phyloP scores from a whole-genome alignment of 2,797 vertebrate genomes.

The Carcharodon carcharias region DNA sequence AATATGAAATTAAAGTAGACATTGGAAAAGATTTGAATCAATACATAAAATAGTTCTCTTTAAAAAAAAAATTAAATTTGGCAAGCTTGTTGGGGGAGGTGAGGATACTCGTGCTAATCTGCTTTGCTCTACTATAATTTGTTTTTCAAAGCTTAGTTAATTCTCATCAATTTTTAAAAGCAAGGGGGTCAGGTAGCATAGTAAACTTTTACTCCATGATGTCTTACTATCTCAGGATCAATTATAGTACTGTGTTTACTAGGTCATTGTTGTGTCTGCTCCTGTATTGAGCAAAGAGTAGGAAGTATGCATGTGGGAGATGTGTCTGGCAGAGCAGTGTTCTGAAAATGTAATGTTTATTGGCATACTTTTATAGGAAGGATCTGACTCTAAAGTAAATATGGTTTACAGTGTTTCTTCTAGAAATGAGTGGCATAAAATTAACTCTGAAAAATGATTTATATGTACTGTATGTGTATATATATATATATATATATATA shows the following conservation, averaged over 20 bases:
- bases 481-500: too few species aligned
- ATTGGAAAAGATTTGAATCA: background rate
- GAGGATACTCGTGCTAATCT: background rate
- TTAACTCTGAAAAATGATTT: background rate
- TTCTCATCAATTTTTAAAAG: background rate
- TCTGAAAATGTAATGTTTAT: background rate
- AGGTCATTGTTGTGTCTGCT: background rate
- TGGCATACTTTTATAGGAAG: background rate
- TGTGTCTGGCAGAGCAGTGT: background rate
- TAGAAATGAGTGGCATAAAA: background rate
- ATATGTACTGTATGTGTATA: background rate
- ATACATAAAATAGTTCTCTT: background rate
- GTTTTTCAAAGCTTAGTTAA: background rate
- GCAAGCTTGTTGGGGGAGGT: background rate
- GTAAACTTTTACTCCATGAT: background rate
- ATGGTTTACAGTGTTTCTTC: background rate
- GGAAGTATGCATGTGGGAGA: background rate
- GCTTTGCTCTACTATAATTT: background rate
- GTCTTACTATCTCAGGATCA: background rate
- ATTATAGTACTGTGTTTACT: background rate
- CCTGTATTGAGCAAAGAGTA: background rate
- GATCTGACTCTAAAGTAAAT: background rate
- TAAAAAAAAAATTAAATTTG: background rate
- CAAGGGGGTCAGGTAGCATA: background rate
- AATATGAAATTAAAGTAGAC: background rate